Percentiles rank a stretch among this genome's conserved stretches.
phyloP scores from a whole-genome alignment of 2,797 vertebrate species.

The Buceros bicornis region DNA sequence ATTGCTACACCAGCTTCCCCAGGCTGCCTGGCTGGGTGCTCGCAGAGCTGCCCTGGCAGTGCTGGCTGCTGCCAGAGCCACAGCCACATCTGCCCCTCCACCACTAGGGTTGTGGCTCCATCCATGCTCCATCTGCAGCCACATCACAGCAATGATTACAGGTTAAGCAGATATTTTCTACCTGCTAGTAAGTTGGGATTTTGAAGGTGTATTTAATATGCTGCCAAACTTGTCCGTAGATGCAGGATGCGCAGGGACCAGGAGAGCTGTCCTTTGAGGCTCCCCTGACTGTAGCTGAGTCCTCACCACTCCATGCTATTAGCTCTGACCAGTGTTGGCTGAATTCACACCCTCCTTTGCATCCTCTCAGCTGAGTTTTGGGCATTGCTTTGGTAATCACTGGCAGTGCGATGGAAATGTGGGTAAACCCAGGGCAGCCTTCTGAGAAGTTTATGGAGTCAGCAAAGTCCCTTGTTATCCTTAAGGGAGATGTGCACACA shows the following conservation, averaged over 20 bases:
- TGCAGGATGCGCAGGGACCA: neutral
- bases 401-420: neutral
- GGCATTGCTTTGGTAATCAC: neutral
- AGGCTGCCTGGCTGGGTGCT: neutral
- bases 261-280: neutral
- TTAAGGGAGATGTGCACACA: neutral
- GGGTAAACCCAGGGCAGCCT: neutral
- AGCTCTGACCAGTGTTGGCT: neutral
- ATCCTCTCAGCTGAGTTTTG: neutral
- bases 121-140: neutral
- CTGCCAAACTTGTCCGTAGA: neutral
- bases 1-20: neutral
- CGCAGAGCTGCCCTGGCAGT: neutral
- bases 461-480: neutral
- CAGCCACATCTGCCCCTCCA: neutral
- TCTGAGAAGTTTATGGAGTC: neutral
- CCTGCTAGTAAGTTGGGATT: neutral
- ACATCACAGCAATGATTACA: neutral
- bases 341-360: neutral
- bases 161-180: neutral
- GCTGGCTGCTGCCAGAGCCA: neutral
- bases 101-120: accelerated
- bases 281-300: neutral
- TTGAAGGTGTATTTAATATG: neutral
- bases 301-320: neutral